A percentile compares a stretch with the other conserved stretches of the same genome.
Conservation (phyloP, 2,797 vertebrate species). For the Tenualosa thibaudeaui region DNA sequence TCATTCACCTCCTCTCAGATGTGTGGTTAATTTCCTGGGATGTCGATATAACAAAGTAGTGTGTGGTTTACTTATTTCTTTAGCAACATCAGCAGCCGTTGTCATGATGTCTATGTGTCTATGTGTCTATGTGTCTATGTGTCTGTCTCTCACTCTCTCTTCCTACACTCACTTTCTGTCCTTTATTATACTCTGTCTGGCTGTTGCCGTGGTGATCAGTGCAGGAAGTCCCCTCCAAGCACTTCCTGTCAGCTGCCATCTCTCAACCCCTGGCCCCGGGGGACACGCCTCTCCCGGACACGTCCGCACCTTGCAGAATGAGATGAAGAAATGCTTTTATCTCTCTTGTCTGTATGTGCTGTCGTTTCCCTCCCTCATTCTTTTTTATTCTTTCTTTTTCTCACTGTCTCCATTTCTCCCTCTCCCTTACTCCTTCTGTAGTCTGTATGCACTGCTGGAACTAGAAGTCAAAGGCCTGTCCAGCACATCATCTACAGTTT, state of each 20-base stretch:
- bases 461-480: constrained; percentile 31
- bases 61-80: neutral
- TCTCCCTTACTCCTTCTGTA: neutral
- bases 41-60: no score
- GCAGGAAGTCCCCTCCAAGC: constrained; percentile 56
- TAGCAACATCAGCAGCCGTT: neutral
- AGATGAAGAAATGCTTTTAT: constrained; percentile 43
- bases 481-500: constrained; percentile 7
- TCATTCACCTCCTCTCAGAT: no score
- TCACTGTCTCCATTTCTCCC: neutral
- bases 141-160: no score
- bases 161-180: constrained; percentile 48
- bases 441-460: constrained; percentile 27
- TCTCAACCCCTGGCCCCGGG: constrained; percentile 49
- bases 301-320: constrained; percentile 57
- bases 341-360: constrained; percentile 43
- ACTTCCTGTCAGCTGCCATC: constrained; percentile 71
- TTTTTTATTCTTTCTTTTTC: constrained; percentile 27
- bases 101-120: neutral
- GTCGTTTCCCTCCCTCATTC: constrained; percentile 33
- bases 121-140: neutral
- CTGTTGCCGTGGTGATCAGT: constrained; percentile 68
- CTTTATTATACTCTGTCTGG: constrained; percentile 57
- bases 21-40: no score
- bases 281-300: constrained; percentile 56